Evolutionary conservation across 2,797 vertebrate species (phyloP).

Genomic region (Hirundo rustica): DNA sequence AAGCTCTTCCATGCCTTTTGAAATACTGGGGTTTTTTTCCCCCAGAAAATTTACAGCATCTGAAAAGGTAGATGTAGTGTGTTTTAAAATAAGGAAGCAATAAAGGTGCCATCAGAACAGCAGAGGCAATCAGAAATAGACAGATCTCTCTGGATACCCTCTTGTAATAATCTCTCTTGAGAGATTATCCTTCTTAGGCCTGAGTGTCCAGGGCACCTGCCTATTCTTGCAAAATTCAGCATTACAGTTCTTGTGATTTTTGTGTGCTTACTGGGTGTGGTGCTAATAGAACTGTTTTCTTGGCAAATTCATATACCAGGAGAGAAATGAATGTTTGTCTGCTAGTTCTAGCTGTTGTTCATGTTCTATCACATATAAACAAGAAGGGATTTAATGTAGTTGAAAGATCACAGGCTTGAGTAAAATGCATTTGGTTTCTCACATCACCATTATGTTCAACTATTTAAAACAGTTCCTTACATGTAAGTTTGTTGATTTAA

Average conservation of each 20-base stretch:
- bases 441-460: neutral
- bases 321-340: neutral
- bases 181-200: neutral
- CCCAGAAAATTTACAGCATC: neutral
- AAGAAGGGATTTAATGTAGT: neutral
- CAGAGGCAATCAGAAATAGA: neutral
- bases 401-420: neutral
- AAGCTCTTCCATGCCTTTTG: neutral
- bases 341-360: neutral
- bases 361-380: neutral
- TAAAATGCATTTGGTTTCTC: neutral
- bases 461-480: neutral
- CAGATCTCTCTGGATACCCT: neutral
- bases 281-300: neutral
- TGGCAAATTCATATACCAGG: neutral
- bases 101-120: neutral
- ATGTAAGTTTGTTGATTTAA: neutral
- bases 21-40: neutral
- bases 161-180: neutral
- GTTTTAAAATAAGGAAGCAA: neutral
- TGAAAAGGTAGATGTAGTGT: neutral
- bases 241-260: neutral
- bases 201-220: accelerated
- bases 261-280: neutral
- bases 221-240: neutral